phyloP scores from a whole-genome alignment of 1,140 invertebrate genomes.

The Linepithema humile region DNA sequence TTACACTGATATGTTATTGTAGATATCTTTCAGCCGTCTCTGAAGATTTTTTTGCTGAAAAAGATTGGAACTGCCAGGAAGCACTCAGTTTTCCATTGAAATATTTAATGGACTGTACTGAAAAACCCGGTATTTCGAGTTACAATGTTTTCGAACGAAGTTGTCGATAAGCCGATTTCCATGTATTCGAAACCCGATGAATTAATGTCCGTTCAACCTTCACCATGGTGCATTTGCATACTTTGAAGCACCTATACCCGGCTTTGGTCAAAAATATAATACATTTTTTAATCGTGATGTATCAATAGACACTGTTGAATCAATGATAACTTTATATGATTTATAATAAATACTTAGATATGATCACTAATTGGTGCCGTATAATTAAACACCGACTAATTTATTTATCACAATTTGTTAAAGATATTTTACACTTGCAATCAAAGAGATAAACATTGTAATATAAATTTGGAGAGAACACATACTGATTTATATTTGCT shows the following conservation, averaged over 20 bases:
- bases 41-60: not conserved
- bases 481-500: not conserved
- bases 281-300: not conserved
- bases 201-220: conserved; percentile 19
- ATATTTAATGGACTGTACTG: conserved; percentile 27
- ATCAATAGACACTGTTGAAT: not conserved
- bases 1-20: not conserved
- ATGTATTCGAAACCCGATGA: conserved; percentile 29
- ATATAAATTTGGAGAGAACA: not conserved
- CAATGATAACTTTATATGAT: not conserved
- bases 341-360: not conserved
- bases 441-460: not conserved
- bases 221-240: not conserved
- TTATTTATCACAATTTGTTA: not conserved
- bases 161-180: conserved; percentile 42
- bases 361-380: not conserved
- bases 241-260: not conserved
- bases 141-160: conserved; percentile 32
- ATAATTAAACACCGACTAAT: not conserved
- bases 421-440: not conserved
- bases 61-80: conserved; percentile 1
- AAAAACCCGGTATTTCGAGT: conserved; percentile 14
- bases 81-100: conserved; percentile 33
- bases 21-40: not conserved
- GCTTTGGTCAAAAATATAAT: not conserved